Conservation (phyloP, 2,113 vertebrate genomes). For the Heteronetta atricapilla region DNA sequence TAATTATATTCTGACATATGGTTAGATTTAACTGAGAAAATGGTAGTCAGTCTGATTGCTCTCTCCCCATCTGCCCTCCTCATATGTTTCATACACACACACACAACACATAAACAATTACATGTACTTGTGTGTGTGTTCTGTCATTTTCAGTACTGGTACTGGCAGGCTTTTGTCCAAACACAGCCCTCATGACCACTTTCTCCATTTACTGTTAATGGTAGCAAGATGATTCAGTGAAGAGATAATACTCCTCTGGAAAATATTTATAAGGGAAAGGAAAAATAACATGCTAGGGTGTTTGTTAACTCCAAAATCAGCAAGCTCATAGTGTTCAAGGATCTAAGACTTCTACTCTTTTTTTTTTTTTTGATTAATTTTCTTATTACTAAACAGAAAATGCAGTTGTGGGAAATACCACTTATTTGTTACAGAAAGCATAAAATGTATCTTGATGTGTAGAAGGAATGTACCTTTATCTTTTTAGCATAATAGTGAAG, state of each 20-base stretch:
- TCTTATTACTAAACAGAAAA: neutral
- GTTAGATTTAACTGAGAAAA: neutral
- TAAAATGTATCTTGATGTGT: neutral
- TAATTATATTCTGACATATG: neutral
- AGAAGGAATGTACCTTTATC: neutral
- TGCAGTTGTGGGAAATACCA: neutral
- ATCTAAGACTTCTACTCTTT: neutral
- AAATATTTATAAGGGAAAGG: constrained; percentile 38
- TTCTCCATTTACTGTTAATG: neutral
- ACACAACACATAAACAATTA: neutral
- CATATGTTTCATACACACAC: neutral
- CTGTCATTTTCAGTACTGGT: neutral
- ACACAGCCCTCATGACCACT: neutral
- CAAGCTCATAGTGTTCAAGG: neutral
- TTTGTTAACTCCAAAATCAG: neutral
- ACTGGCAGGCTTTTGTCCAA: neutral
- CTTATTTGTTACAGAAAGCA: neutral
- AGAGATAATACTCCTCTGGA: neutral
- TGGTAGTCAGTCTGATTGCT: neutral
- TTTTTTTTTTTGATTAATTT: neutral
- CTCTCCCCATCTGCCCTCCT: neutral
- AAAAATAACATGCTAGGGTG: neutral
- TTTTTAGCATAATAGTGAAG: neutral
- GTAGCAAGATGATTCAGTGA: constrained; percentile 16
- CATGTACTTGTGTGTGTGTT: neutral